Conservation (phyloP, 1,140 invertebrate species). For the Macrostomum lignano region DNA sequence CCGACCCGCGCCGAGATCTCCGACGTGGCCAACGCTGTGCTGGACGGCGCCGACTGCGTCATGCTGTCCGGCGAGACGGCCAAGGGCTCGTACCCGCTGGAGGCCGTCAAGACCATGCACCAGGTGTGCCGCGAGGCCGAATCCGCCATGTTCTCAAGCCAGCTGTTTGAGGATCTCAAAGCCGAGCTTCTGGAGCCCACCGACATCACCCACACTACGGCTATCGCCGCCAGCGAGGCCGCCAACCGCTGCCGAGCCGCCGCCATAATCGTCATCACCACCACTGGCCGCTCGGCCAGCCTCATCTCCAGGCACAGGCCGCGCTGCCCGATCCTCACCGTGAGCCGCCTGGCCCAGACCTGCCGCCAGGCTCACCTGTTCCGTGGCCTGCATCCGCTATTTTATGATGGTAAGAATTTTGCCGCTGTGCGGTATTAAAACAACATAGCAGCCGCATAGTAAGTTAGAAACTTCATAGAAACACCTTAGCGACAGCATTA, state of each 20-base stretch:
- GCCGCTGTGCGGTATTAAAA: too few species aligned
- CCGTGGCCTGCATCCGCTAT: conserved; percentile 64
- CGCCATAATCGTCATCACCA: conserved; percentile 76
- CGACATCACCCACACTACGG: conserved; percentile 63
- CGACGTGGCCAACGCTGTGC: conserved; percentile 82
- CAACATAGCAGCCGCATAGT: too few species aligned
- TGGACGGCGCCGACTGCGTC: conserved; percentile 62
- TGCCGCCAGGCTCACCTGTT: conserved; percentile 73
- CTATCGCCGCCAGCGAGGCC: conserved; percentile 80
- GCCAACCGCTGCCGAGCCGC: conserved; percentile 61
- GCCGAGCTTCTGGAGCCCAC: conserved; percentile 42
- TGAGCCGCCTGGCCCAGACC: conserved; percentile 56
- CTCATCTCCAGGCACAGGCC: conserved; percentile 74
- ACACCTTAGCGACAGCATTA: too few species aligned
- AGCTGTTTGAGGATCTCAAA: conserved; percentile 58
- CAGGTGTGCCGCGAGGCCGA: conserved; percentile 84
- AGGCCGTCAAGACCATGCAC: conserved; percentile 58
- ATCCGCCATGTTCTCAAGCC: conserved; percentile 71
- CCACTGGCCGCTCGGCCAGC: conserved; percentile 58
- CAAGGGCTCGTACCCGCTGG: conserved; percentile 64
- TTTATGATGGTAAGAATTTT: conserved; percentile 1
- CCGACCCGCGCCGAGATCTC: conserved; percentile 78
- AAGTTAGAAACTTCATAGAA: too few species aligned
- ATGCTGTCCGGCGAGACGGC: conserved; percentile 54
- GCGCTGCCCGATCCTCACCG: conserved; percentile 74